These are phyloP conservation scores for Nesidiocoris tenuis DNA, from an alignment of 2,888 invertebrate genomes.

Conservation along the genomic window DNA sequence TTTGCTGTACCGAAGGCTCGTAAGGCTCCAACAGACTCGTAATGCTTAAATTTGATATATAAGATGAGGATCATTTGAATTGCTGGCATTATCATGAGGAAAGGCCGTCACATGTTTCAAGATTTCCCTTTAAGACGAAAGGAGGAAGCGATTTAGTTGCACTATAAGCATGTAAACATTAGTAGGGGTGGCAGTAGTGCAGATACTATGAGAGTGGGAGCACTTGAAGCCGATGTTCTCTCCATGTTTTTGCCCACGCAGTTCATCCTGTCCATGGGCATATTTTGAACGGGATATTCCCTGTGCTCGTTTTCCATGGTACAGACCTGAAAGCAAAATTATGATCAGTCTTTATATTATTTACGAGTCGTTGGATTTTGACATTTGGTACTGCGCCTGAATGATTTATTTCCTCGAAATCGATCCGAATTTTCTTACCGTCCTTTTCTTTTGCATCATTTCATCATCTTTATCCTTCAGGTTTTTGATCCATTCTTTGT, in stretches of 20 bases:
- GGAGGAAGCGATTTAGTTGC: slow-evolving; percentile 35
- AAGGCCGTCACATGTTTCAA: slow-evolving; percentile 13
- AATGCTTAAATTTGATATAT: too few relatives aligned
- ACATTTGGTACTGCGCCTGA: too few relatives aligned
- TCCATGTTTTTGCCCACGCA: slow-evolving; percentile 60
- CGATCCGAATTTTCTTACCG: slow-evolving; percentile 54
- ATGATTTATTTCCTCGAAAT: too few relatives aligned
- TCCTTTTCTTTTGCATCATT: slow-evolving; percentile 83
- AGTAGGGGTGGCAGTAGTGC: slow-evolving; percentile 25
- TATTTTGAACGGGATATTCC: slow-evolving; percentile 77
- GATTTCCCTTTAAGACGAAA: neutral
- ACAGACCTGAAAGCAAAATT: slow-evolving; percentile 64
- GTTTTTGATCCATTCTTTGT: slow-evolving; percentile 75
- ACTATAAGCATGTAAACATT: slow-evolving; percentile 37
- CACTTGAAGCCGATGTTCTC: slow-evolving; percentile 42
- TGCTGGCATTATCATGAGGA: too few relatives aligned
- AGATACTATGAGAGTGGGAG: slow-evolving; percentile 23
- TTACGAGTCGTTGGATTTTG: too few relatives aligned
- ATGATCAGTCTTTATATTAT: too few relatives aligned
- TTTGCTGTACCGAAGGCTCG: too few relatives aligned
- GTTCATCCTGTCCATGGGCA: slow-evolving; percentile 80
- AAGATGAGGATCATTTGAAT: too few relatives aligned
- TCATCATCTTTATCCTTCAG: slow-evolving; percentile 80
- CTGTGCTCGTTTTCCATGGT: slow-evolving; percentile 77
- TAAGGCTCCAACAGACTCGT: too few relatives aligned